Percentiles rank a stretch among this genome's conserved stretches.
phyloP scores from a whole-genome alignment of 2,797 vertebrate species.

The Poeciliopsis turneri region DNA sequence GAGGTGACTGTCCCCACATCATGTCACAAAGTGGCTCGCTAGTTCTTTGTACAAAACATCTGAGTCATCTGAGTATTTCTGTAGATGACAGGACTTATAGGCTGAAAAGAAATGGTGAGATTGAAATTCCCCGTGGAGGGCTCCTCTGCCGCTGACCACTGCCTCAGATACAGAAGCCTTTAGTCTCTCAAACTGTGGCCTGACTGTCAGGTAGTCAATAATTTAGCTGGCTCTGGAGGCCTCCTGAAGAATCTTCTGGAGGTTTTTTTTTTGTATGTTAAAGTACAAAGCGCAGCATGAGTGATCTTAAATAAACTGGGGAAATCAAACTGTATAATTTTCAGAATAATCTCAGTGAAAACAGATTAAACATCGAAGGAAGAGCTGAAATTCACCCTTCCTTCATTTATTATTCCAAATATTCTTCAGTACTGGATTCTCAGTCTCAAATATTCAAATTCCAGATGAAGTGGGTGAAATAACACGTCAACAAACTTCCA shows the following conservation, averaged over 20 bases:
- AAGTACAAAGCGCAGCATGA: neutral
- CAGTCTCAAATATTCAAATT: neutral
- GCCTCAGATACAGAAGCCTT: neutral
- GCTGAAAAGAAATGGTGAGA: neutral
- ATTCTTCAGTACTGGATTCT: neutral
- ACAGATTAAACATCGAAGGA: neutral
- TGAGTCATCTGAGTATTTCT: neutral
- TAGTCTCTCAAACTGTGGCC: neutral
- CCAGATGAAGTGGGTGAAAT: neutral
- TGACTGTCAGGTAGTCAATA: constrained; percentile 2
- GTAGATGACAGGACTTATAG: neutral
- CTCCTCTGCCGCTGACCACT: neutral
- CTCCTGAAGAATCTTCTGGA: neutral
- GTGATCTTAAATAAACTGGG: neutral
- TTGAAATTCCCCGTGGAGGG: neutral
- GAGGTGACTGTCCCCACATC: neutral
- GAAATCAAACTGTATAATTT: neutral
- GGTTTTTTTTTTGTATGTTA: neutral
- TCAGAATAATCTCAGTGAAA: neutral
- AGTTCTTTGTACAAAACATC: neutral
- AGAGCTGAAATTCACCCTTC: neutral
- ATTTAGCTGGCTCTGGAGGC: neutral
- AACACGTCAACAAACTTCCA: neutral
- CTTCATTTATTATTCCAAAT: neutral
- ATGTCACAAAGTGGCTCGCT: neutral